Base-by-base conservation (phyloP, 2,888 invertebrate species). In the Hyposoter didymator region DNA sequence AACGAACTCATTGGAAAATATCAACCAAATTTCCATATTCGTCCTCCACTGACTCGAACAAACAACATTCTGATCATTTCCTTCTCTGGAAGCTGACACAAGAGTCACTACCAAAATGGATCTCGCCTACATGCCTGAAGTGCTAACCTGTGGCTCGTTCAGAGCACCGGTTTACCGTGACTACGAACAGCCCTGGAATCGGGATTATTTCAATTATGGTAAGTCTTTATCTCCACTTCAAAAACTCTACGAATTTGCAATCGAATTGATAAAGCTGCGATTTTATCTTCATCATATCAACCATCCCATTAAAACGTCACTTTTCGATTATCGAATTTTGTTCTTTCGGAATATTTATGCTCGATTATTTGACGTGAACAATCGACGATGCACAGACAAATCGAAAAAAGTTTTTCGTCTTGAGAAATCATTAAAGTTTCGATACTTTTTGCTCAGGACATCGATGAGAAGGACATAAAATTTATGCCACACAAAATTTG, bases 51-150 rank as follows among this genome's bases (percentile, higher is more conserved):
- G 28, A 8, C 43, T 45, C 17, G 28, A n/a, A 43, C 28, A 78
- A n/a, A 49, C 22, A n/a, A 49, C 22, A 14, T n/a, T 45, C 32
- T 43, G 45, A 80, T 39, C 6, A 17, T 39, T 32, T 10, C 35
- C 8, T 8, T 19, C 19, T n/a, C 7, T n/a, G 39, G 72, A 69
- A 55, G 17, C 49, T 78, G 74, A 43, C 55, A 10, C 45, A 19
- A 14, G 43, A 49, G 43, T 8, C 10, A 67, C 19, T 19, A 59
- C 10, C 10, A 28, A 85, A 62, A 95, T 95, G 95, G 95, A 95
- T 93, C 94, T 95, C 78, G 93, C 95, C 85, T 95, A 95, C 91
- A 93, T 95, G 89, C 95, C 95, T 62, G 95, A 95, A 89, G 94
- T 95, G 55, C 92, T 95, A 89, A 93, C 95, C 19, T 95, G 94